These are phyloP conservation scores for Aphelenchoides bicaudatus DNA, from an alignment of 2,888 invertebrate species.

Conservation along the genomic window DNA sequence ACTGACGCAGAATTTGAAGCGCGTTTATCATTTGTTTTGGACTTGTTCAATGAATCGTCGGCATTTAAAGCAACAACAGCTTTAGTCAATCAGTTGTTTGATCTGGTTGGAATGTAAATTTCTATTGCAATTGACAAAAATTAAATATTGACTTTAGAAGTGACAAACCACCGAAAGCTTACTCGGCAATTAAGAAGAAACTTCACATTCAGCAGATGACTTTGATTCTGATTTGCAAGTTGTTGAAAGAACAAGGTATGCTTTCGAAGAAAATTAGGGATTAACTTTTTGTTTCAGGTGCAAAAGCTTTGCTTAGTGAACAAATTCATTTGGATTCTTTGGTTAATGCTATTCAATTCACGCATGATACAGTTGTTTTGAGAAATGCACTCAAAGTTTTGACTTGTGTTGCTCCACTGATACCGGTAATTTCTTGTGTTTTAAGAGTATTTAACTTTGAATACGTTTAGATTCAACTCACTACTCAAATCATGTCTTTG, in stretches of 20 bases:
- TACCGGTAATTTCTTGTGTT: constrained; percentile 26
- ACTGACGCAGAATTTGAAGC: constrained; percentile 28
- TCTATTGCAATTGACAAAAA: constrained; percentile 15
- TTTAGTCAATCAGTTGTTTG: constrained; percentile 39
- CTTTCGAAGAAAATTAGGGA: neutral
- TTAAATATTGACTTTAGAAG: neutral
- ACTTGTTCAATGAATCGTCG: constrained; percentile 32
- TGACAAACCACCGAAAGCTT: neutral
- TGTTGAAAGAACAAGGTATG: constrained; percentile 33
- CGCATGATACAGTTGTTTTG: constrained; percentile 90
- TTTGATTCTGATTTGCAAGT: constrained; percentile 71
- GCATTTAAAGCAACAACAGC: constrained; percentile 28
- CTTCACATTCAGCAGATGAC: constrained; percentile 68
- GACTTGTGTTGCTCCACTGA: constrained; percentile 65
- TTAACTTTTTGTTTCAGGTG: neutral
- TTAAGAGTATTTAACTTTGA: constrained; percentile 17
- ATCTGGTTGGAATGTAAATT: constrained; percentile 41
- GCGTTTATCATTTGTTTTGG: constrained; percentile 39
- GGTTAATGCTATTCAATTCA: constrained; percentile 67
- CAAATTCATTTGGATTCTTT: constrained; percentile 23
- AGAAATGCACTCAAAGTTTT: constrained; percentile 83
- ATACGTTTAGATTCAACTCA: constrained; percentile 68
- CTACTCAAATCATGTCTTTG: constrained; percentile 89
- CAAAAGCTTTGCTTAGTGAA: neutral
- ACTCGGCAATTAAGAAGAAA: neutral